These are phyloP conservation scores for Colinus virginianus DNA, from an alignment of 2,113 vertebrate species.

Conservation along the genomic window DNA sequence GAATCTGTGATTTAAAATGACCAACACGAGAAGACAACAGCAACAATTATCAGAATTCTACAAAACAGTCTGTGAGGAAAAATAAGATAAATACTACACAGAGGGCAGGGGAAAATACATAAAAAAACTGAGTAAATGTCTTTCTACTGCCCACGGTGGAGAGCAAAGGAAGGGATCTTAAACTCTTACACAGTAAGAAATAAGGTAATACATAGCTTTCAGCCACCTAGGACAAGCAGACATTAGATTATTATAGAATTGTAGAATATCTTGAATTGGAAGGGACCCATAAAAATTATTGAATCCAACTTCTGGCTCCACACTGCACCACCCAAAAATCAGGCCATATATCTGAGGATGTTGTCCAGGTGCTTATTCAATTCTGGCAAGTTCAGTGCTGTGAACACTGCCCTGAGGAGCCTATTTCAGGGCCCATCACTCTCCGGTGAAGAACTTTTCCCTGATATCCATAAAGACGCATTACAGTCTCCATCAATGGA, in stretches of 20 bases:
- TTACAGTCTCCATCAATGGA: neutral
- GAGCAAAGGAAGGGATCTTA: neutral
- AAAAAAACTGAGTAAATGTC: neutral
- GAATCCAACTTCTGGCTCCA: no score
- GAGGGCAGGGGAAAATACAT: neutral
- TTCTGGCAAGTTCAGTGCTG: no score
- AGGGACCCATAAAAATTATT: no score
- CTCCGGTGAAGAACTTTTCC: no score
- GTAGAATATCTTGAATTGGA: no score
- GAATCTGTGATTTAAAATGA: neutral
- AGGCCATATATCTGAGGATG: no score
- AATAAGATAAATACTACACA: neutral
- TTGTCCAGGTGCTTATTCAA: no score
- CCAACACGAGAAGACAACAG: neutral
- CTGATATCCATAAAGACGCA: neutral
- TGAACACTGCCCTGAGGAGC: no score
- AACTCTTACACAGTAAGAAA: neutral
- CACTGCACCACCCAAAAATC: no score
- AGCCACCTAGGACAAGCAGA: neutral
- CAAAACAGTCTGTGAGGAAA: neutral
- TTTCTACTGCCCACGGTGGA: neutral
- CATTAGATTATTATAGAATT: neutral
- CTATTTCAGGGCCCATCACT: no score
- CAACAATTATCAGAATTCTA: neutral
- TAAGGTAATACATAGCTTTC: neutral